phyloP scores from a whole-genome alignment of 1,140 invertebrate genomes.

The Ceratina australensis region DNA sequence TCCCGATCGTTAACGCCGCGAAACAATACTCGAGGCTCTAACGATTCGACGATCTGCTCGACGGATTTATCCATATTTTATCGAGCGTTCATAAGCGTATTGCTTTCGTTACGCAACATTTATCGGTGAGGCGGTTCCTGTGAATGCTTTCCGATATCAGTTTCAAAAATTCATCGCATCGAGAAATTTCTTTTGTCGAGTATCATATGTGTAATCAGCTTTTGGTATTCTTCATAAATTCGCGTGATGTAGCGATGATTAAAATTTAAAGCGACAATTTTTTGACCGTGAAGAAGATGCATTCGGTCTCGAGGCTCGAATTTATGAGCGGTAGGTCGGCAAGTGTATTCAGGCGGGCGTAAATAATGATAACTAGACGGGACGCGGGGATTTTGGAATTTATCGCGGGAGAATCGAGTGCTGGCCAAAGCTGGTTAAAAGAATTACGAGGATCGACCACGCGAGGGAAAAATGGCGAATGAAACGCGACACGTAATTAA shows the following conservation, averaged over 20 bases:
- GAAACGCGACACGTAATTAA: conserved; percentile 18
- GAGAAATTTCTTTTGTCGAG: too few relatives aligned
- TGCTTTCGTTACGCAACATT: neutral
- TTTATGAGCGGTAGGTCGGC: too few relatives aligned
- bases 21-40: conserved; percentile 15
- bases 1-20: conserved; percentile 26
- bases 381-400: conserved; percentile 37
- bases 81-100: neutral
- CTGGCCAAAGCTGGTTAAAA: conserved; percentile 26
- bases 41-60: conserved; percentile 15
- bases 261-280: too few relatives aligned
- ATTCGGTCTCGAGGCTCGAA: too few relatives aligned
- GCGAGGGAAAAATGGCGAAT: conserved; percentile 38
- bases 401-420: conserved; percentile 30
- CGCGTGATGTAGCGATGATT: too few relatives aligned
- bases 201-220: too few relatives aligned
- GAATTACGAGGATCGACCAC: conserved; percentile 44
- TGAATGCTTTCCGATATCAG: too few relatives aligned
- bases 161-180: too few relatives aligned
- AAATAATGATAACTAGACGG: conserved; percentile 46
- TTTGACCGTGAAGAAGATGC: too few relatives aligned
- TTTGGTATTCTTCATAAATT: too few relatives aligned
- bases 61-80: conserved; percentile 27
- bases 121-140: neutral
- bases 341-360: neutral